These are phyloP conservation scores for Dysidea cf. avara DNA, from an alignment of 37 sponge, comb jelly and placozoan species.

Conservation along the genomic window DNA sequence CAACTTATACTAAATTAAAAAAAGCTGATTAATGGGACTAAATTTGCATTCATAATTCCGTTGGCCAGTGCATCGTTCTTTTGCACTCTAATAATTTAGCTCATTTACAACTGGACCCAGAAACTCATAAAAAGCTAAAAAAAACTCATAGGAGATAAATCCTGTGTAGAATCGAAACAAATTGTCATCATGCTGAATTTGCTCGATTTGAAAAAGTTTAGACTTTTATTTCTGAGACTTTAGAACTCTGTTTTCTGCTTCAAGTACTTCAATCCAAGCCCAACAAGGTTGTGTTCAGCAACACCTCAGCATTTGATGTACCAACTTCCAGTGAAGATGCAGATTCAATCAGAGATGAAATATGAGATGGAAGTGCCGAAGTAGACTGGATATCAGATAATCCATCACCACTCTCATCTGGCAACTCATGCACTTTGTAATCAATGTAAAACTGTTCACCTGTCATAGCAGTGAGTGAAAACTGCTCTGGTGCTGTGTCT, in stretches of 20 bases:
- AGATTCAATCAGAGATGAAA: no score
- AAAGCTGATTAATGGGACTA: slow-evolving; percentile 30
- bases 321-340: no score
- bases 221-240: background rate
- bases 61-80: slow-evolving; percentile 6
- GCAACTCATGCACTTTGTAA: slow-evolving; percentile 31
- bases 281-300: slow-evolving; percentile 17
- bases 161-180: no score
- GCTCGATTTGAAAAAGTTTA: slow-evolving; percentile 13
- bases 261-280: slow-evolving; percentile 32
- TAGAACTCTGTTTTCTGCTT: slow-evolving; percentile 10
- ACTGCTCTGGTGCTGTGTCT: background rate
- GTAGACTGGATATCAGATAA: no score
- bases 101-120: slow-evolving; percentile 38
- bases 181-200: no score
- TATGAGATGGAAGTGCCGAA: no score
- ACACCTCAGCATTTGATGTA: no score
- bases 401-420: slow-evolving; percentile 2
- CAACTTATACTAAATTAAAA: slow-evolving; percentile 13
- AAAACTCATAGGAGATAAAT: slow-evolving; percentile 14
- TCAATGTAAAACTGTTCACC: slow-evolving; percentile 24
- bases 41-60: slow-evolving; percentile 5
- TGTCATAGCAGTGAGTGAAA: background rate
- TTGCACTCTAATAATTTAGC: slow-evolving; percentile 40
- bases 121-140: slow-evolving; percentile 39